Conservation (phyloP, 1,140 invertebrate species). For the Platorchestia sp. region DNA sequence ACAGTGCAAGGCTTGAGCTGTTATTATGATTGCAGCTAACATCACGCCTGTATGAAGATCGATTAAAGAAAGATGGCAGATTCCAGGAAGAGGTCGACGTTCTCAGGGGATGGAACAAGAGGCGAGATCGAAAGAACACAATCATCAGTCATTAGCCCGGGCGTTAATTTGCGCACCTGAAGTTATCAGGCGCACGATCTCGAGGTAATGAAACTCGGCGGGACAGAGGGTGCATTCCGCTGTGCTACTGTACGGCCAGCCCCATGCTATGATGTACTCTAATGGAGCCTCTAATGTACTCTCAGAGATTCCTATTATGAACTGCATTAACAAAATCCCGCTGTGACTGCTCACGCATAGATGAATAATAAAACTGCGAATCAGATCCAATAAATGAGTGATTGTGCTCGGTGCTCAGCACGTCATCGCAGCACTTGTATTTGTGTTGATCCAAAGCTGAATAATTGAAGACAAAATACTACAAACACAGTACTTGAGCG, state of each 20-base stretch:
- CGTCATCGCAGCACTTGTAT: background rate
- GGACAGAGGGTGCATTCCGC: constrained; percentile 5
- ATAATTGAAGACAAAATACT: background rate
- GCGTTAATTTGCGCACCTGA: constrained; percentile 13
- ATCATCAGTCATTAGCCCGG: constrained; percentile 11
- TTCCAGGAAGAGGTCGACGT: background rate
- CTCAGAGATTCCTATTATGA: background rate
- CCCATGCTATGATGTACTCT: background rate
- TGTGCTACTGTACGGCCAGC: constrained; percentile 15
- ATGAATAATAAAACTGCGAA: background rate
- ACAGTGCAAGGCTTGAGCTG: background rate
- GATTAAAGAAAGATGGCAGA: background rate
- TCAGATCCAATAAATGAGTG: background rate
- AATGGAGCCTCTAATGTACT: background rate
- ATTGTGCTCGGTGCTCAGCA: too few relatives aligned
- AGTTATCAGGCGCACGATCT: constrained; percentile 22
- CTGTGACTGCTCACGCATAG: background rate
- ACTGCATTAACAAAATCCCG: background rate
- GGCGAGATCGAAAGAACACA: background rate
- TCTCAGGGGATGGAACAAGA: background rate
- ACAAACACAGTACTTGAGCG: background rate
- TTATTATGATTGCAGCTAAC: background rate
- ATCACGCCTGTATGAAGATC: background rate
- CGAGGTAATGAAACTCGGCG: constrained; percentile 13
- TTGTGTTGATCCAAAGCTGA: background rate